These are phyloP conservation scores for Smutsia temminckii DNA, from an alignment of 2,797 vertebrate species.

Conservation along the genomic window DNA sequence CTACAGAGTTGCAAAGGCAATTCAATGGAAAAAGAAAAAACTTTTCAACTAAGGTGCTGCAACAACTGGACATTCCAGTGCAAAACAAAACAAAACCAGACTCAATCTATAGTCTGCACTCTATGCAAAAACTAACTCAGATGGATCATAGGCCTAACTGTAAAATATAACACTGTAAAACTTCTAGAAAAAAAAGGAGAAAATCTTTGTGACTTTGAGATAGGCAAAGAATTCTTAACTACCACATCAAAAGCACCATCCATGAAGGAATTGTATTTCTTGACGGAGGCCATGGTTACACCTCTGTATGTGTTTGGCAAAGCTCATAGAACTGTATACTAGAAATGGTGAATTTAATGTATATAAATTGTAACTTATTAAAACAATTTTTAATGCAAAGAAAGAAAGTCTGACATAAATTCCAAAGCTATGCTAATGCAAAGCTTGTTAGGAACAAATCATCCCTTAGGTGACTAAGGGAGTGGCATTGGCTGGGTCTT, in stretches of 20 bases:
- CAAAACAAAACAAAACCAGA: not conserved
- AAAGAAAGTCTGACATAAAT: not conserved
- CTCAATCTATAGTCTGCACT: not conserved
- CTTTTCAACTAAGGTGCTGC: not conserved
- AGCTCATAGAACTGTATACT: not conserved
- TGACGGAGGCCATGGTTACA: not conserved
- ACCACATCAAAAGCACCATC: not conserved
- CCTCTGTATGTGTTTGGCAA: not conserved
- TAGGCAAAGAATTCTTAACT: not conserved
- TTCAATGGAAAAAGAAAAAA: not conserved
- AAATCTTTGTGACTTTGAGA: not conserved
- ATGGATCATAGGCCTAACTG: not conserved
- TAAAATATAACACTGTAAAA: not conserved
- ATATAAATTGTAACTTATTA: not conserved
- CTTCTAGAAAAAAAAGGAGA: not conserved
- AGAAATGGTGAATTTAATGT: not conserved
- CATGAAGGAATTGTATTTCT: not conserved
- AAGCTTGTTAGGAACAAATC: not conserved
- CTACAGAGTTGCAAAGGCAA: not conserved
- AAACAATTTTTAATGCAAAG: not conserved
- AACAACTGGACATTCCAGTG: not conserved
- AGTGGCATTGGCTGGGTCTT: not conserved
- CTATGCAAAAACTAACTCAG: not conserved
- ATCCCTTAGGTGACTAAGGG: not conserved
- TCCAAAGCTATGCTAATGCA: not conserved